phyloP scores from a whole-genome alignment of 2,113 vertebrate genomes.

The Neofelis nebulosa region DNA sequence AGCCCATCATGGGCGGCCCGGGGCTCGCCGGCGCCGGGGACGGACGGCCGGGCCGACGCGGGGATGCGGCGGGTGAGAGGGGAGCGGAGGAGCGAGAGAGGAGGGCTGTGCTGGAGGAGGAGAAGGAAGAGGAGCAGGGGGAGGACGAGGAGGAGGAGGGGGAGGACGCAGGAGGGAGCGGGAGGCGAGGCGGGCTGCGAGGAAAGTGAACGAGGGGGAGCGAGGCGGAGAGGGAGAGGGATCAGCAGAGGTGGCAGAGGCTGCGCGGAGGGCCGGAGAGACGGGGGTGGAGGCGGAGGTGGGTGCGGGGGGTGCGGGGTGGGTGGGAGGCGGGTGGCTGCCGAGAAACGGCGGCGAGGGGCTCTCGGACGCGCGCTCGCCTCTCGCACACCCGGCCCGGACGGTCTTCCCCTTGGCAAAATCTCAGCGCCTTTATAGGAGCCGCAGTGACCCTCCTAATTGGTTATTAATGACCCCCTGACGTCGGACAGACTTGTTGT shows the following conservation, averaged over 20 bases:
- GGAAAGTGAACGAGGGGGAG: neutral
- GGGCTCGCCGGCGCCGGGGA: constrained; percentile 44
- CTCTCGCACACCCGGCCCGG: constrained; percentile 53
- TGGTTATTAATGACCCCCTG: constrained; percentile 98
- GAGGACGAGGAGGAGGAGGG: neutral
- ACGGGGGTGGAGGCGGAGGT: neutral
- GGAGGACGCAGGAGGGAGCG: neutral
- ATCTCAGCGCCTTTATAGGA: constrained; percentile 90
- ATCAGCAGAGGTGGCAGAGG: constrained; percentile 23
- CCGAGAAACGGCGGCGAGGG: neutral
- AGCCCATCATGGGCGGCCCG: constrained; percentile 91
- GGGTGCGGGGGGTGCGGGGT: neutral
- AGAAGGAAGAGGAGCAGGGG: neutral
- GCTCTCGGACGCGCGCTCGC: constrained; percentile 39
- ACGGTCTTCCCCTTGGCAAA: constrained; percentile 76
- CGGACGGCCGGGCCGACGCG: neutral
- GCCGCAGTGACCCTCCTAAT: constrained; percentile 94
- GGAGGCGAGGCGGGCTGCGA: neutral
- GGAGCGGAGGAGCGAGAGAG: constrained; percentile 38
- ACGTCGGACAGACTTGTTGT: constrained; percentile 88
- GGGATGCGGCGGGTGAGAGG: neutral
- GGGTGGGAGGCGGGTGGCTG: neutral
- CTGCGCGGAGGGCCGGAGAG: neutral
- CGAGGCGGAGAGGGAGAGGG: neutral
- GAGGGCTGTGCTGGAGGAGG: constrained; percentile 9